Conservation (phyloP, 2,888 invertebrate genomes). For the Meghimatium bilineatum region DNA sequence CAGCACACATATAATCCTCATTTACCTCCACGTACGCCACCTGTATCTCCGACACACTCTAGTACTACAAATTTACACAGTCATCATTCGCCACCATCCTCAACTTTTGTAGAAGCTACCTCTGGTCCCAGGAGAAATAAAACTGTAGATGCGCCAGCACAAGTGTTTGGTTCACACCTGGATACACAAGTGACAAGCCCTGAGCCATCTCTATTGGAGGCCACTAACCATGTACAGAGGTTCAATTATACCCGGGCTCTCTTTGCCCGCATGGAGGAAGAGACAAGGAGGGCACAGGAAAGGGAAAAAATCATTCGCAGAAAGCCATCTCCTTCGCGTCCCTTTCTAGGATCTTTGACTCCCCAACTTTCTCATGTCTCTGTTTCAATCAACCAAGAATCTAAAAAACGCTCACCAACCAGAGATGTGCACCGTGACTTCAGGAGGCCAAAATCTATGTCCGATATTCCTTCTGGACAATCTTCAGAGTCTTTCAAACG, state of each 20-base stretch:
- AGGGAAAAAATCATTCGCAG: constrained; percentile 51
- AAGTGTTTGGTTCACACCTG: background rate
- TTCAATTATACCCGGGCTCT: constrained; percentile 74
- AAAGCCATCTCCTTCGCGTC: constrained; percentile 57
- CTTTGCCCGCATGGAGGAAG: constrained; percentile 75
- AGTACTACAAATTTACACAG: background rate
- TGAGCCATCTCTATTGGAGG: constrained; percentile 54
- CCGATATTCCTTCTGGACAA: background rate
- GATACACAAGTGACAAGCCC: constrained; percentile 27
- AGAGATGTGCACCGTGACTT: constrained; percentile 25
- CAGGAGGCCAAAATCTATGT: constrained; percentile 31
- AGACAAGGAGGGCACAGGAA: constrained; percentile 58
- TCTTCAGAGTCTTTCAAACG: constrained; percentile 39
- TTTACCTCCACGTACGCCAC: background rate
- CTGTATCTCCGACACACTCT: constrained; percentile 28
- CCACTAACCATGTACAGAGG: constrained; percentile 73
- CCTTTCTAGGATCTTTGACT: constrained; percentile 54
- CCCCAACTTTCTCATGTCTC: constrained; percentile 62
- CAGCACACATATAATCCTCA: constrained; percentile 20
- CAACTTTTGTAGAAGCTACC: background rate
- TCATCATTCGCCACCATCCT: background rate
- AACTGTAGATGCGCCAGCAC: background rate
- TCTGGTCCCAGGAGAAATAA: background rate
- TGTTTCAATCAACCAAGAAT: constrained; percentile 31
- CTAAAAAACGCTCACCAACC: constrained; percentile 5